A percentile compares a stretch with the other conserved stretches of the same genome.
Evolutionary conservation across 2,888 invertebrate species (phyloP).

Genomic region (Reticulitermes lucifugus): DNA sequence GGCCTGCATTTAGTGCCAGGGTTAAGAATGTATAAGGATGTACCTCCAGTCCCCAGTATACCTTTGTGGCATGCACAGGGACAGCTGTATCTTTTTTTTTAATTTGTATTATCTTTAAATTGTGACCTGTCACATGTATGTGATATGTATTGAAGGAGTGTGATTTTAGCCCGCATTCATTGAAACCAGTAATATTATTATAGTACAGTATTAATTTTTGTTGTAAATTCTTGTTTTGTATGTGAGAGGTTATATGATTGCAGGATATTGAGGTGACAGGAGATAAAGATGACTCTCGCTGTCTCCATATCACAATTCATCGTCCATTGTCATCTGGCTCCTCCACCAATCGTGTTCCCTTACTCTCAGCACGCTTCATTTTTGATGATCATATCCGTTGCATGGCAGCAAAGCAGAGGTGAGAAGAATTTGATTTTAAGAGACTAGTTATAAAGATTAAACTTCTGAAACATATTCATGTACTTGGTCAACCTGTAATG

Average conservation of each 20-base stretch:
- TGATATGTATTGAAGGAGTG: too few species aligned
- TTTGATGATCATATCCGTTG: slow-evolving; percentile 99
- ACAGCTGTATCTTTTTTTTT: too few species aligned
- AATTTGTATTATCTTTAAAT: too few species aligned
- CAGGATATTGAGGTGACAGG: slow-evolving; percentile 95
- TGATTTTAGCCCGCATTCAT: too few species aligned
- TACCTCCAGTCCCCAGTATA: too few species aligned
- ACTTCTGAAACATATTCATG: too few species aligned
- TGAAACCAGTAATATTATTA: neutral
- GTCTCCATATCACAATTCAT: slow-evolving; percentile 93
- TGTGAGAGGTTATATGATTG: slow-evolving; percentile 53
- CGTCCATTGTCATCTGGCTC: slow-evolving; percentile 73
- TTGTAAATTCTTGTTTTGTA: neutral
- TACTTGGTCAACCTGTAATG: too few species aligned
- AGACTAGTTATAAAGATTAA: too few species aligned
- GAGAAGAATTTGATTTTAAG: slow-evolving; percentile 45
- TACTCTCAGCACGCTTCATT: slow-evolving; percentile 92
- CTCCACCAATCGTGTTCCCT: slow-evolving; percentile 78
- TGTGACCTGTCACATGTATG: too few species aligned
- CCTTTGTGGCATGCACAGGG: too few species aligned
- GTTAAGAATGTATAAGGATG: too few species aligned
- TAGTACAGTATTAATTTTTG: neutral
- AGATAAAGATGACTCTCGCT: slow-evolving; percentile 96
- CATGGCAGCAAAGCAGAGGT: slow-evolving; percentile 99
- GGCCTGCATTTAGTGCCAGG: too few species aligned